phyloP scores from a whole-genome alignment of 2,113 vertebrate species.

The Neoarius graeffei region DNA sequence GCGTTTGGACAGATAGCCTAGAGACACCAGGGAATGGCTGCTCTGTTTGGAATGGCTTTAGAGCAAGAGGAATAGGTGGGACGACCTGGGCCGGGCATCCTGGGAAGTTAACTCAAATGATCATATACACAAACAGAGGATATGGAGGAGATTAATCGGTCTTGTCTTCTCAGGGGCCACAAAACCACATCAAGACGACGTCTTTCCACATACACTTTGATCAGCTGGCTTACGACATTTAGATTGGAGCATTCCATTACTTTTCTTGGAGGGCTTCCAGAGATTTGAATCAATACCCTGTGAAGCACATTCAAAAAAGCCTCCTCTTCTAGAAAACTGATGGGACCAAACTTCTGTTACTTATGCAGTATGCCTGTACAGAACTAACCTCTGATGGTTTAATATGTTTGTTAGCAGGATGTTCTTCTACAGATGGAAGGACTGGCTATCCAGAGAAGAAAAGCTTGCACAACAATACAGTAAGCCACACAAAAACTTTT shows the following conservation, averaged over 20 bases:
- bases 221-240: conserved; percentile 65
- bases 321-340: conserved; percentile 30
- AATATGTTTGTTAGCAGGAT: conserved; percentile 28
- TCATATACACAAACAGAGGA: conserved; percentile 64
- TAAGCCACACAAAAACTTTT: conserved; percentile 60
- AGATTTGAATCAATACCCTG: conserved; percentile 46
- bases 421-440: conserved; percentile 37
- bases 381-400: conserved; percentile 15
- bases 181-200: conserved; percentile 71
- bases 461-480: conserved; percentile 50
- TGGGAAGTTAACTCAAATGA: conserved; percentile 57
- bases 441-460: conserved; percentile 21
- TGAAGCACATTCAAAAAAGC: conserved; percentile 44
- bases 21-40: conserved; percentile 40
- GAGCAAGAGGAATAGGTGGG: conserved; percentile 57
- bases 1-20: conserved; percentile 49
- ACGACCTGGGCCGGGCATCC: conserved; percentile 63
- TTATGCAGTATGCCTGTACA: neutral
- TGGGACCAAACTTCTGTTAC: conserved; percentile 10
- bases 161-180: conserved; percentile 63
- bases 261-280: conserved; percentile 58
- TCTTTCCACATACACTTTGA: conserved; percentile 69
- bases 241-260: conserved; percentile 59
- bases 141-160: conserved; percentile 64
- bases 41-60: conserved; percentile 56